Evolutionary conservation across 2,888 invertebrate genomes (phyloP).

Genomic region (Parascotia fuliginaria): DNA sequence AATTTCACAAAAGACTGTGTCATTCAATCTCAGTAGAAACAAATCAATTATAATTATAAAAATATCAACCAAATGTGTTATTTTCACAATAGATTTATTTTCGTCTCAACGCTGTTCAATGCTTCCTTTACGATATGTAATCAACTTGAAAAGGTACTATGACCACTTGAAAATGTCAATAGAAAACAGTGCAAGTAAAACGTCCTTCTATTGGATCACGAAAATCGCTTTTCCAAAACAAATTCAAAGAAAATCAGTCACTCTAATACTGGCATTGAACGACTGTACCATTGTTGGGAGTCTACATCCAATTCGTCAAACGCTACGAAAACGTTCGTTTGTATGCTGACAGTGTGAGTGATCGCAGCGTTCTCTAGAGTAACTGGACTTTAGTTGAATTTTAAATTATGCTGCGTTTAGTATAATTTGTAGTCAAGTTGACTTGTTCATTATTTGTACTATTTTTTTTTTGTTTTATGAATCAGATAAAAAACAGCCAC

Average conservation of each 20-base stretch:
- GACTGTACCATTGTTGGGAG: slow-evolving; percentile 17
- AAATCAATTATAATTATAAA: no score
- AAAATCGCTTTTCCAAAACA: slow-evolving; percentile 1
- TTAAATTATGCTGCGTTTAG: slow-evolving; percentile 38
- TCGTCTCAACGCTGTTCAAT: no score
- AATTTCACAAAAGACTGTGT: no score
- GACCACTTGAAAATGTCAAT: no score
- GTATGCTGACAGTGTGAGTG: slow-evolving; percentile 40
- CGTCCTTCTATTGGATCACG: not conserved
- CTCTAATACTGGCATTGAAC: not conserved
- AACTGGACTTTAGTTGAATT: slow-evolving; percentile 46
- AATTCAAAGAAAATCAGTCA: slow-evolving; percentile 3
- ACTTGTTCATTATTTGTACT: no score
- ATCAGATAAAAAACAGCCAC: no score
- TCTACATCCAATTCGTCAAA: slow-evolving; percentile 35
- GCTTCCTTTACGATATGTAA: no score
- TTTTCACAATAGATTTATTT: no score
- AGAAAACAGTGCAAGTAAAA: not conserved
- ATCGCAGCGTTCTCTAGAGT: slow-evolving; percentile 26
- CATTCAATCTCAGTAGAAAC: no score
- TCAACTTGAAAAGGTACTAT: no score
- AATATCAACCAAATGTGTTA: no score
- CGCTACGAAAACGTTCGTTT: slow-evolving; percentile 39
- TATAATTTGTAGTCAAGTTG: not conserved
- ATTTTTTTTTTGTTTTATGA: no score